Conservation (phyloP, 2,113 vertebrate species). For the Sinosuthora webbiana region DNA sequence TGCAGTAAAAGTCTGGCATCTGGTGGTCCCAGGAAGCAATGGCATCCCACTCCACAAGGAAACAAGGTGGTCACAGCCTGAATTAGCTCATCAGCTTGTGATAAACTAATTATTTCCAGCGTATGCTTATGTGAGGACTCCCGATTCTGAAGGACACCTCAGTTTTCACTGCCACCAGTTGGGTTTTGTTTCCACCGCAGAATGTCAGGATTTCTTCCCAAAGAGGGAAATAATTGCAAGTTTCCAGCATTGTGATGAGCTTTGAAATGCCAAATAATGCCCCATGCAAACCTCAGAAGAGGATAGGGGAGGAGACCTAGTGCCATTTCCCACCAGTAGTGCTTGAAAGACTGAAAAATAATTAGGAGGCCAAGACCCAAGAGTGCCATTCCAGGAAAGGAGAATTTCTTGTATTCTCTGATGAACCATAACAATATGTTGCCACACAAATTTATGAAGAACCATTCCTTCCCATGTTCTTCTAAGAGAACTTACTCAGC, state of each 20-base stretch:
- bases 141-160: background rate
- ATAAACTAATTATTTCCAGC: background rate
- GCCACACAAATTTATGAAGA: background rate
- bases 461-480: background rate
- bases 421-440: background rate
- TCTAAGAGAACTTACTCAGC: background rate
- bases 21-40: slow-evolving; percentile 62
- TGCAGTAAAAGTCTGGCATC: slow-evolving; percentile 79
- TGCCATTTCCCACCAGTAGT: background rate
- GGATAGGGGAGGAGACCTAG: background rate
- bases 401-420: background rate
- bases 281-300: background rate
- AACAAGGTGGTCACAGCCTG: background rate
- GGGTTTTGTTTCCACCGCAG: background rate
- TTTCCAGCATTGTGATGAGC: background rate
- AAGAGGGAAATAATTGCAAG: background rate
- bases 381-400: background rate
- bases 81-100: background rate
- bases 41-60: background rate
- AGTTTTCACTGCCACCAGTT: accelerated
- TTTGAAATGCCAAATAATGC: background rate
- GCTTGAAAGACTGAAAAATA: background rate
- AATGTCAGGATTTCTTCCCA: background rate
- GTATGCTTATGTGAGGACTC: background rate
- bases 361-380: background rate